Evolutionary conservation across 2,113 vertebrate genomes (phyloP), one percentile per base, ranked within the genome.

Genomic region (Gnathonemus longibarbis): DNA sequence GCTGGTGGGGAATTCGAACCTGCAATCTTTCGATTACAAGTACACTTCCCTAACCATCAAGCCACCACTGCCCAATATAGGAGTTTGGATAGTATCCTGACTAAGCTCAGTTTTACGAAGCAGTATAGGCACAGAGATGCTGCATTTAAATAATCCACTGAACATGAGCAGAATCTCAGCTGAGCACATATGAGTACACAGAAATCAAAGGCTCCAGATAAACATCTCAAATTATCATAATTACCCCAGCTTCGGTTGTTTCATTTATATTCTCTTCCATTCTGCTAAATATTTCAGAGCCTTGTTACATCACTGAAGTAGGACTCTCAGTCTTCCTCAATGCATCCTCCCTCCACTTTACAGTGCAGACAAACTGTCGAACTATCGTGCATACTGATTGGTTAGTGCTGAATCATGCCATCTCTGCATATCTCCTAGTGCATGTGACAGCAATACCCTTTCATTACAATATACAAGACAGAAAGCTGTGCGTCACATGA

Each of bases 401-500:
- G 70, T 53, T 35, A 13, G n/a, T 42, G 48, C 48, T 53, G n/a
- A 74, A 80, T 77, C 66, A 50, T 49, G 46, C 88, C 66, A 80
- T 62, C 21, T 27, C 10, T 35, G 70, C n/a, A 48, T 13, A 31
- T 50, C 88, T 84, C 88, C 49, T 45, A 84, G 31, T 17, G 48
- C 88, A 70, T 58, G 31, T 17, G 70, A 70, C 48, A n/a, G 46
- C 9, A 89, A 31, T 70, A 70, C 62, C n/a, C n/a, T 90, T 66
- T 91, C 90, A 94, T 94, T 93, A 93, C 88, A 92, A 93, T 93
- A 91, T 90, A 87, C 58, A 24, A 80, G 90, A 91, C 90, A 86
- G 91, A 90, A 94, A 93, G 90, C 91, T 56, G 83, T 80, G 3
- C 46, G 86, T 93, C 35, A n/a, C 90, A 89, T 91, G 89, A 94